phyloP scores from a whole-genome alignment of 2,113 vertebrate genomes.

The Myiagra hebetior region DNA sequence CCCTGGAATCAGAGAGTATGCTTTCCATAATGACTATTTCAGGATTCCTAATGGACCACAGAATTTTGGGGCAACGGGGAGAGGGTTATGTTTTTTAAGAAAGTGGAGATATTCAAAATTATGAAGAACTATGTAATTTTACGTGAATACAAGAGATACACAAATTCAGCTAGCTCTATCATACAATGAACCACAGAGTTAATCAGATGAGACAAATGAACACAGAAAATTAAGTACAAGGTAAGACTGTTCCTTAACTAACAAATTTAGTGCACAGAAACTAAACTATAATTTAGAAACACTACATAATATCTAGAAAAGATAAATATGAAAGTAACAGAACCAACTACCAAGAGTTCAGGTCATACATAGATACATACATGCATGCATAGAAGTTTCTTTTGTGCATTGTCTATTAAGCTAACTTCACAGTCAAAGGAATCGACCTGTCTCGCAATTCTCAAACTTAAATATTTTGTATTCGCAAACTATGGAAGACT shows the following conservation, averaged over 20 bases:
- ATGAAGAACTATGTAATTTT: background rate
- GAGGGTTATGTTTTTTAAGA: background rate
- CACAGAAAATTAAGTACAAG: background rate
- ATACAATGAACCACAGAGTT: background rate
- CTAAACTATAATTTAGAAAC: background rate
- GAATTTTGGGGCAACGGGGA: accelerated
- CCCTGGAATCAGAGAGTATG: background rate
- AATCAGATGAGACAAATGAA: background rate
- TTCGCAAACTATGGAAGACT: background rate
- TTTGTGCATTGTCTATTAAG: background rate
- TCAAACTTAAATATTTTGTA: background rate
- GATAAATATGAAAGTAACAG: background rate
- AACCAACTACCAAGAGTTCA: background rate
- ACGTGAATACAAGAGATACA: background rate
- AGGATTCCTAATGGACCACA: background rate
- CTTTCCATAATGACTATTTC: background rate
- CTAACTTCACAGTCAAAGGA: background rate
- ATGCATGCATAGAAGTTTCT: background rate
- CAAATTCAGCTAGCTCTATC: background rate
- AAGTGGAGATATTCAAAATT: background rate
- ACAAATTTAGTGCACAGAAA: background rate
- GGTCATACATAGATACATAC: background rate
- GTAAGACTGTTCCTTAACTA: background rate
- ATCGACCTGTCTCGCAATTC: background rate
- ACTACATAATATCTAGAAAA: background rate